Conservation (phyloP, 2,113 vertebrate species). For the Nanorana parkeri region DNA sequence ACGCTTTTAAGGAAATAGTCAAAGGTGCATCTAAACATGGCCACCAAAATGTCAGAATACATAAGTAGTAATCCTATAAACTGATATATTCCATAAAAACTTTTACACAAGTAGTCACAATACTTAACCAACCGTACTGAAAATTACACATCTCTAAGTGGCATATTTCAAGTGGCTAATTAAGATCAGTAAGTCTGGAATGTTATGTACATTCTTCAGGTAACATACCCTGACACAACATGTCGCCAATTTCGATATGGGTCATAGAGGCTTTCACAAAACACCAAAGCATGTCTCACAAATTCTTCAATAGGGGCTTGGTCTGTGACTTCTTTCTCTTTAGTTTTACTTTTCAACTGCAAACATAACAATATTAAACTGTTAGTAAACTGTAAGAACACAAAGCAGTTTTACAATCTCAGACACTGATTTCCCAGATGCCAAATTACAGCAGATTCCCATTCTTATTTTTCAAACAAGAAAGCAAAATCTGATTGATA, state of each 20-base stretch:
- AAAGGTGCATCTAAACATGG: too few species aligned
- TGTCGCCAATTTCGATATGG: conserved; percentile 96
- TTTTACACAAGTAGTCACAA: too few species aligned
- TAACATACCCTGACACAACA: conserved; percentile 83
- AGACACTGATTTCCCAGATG: too few species aligned
- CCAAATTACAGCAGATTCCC: too few species aligned
- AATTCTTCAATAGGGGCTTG: conserved; percentile 95
- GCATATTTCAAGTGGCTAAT: neutral
- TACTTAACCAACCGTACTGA: neutral
- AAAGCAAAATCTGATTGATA: too few species aligned
- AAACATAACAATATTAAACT: conserved; percentile 24
- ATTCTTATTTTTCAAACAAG: too few species aligned
- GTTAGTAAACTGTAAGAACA: neutral
- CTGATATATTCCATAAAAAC: too few species aligned
- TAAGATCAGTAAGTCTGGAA: neutral
- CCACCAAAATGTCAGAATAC: too few species aligned
- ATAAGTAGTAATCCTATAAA: too few species aligned
- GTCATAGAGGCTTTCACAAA: conserved; percentile 97
- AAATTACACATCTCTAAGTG: neutral
- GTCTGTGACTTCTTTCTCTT: conserved; percentile 96
- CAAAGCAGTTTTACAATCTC: neutral
- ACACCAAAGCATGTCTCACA: conserved; percentile 91
- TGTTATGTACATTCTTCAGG: neutral
- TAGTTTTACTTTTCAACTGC: conserved; percentile 96
- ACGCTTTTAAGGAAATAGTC: too few species aligned